These are phyloP conservation scores for Temnothorax unifasciatus DNA, from an alignment of 2,888 invertebrate genomes.

Conservation along the genomic window DNA sequence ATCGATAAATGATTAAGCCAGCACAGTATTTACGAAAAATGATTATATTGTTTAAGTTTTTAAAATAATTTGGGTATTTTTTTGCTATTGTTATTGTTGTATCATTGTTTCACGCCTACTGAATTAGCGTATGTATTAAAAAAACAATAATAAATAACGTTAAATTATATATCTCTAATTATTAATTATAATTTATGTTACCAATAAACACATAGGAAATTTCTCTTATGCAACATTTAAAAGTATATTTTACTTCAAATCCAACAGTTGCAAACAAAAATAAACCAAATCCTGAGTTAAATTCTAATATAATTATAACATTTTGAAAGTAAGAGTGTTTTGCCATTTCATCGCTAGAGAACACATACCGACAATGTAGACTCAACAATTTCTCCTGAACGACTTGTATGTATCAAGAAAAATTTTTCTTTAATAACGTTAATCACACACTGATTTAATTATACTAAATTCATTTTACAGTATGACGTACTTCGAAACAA, in stretches of 20 bases:
- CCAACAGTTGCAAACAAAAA: not conserved
- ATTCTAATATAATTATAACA: not conserved
- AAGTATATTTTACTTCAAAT: not conserved
- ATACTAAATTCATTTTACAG: too few relatives aligned
- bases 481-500: too few relatives aligned
- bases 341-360: too few relatives aligned
- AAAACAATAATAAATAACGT: not conserved
- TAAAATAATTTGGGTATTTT: not conserved
- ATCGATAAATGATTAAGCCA: conserved; percentile 76
- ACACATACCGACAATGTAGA: too few relatives aligned
- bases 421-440: too few relatives aligned
- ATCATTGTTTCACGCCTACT: not conserved
- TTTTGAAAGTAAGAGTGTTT: not conserved
- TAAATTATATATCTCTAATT: not conserved
- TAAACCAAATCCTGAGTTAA: not conserved
- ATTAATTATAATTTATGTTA: conserved; percentile 3
- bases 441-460: too few relatives aligned
- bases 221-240: not conserved
- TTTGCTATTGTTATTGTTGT: not conserved
- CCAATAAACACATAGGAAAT: not conserved
- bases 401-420: too few relatives aligned
- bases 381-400: too few relatives aligned
- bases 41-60: not conserved
- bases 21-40: not conserved
- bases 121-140: not conserved